Evolutionary conservation across 1,140 invertebrate species (phyloP).

Genomic region (Drosophila pruinosa): DNA sequence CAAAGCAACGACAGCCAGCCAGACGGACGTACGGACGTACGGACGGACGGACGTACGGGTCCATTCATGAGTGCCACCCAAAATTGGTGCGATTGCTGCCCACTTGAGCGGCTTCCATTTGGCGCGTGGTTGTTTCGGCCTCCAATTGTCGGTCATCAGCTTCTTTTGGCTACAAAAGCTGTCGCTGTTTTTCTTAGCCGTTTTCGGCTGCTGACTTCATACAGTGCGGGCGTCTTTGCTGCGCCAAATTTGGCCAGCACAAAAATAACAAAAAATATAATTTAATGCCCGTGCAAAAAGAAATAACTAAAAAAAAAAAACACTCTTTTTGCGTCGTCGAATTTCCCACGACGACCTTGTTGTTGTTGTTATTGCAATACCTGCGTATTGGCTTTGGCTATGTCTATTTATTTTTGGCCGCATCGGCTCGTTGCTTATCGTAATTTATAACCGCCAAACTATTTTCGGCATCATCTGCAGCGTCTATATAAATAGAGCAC

Average conservation of each 20-base stretch:
- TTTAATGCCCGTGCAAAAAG: slow-evolving; percentile 21
- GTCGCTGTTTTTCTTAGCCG: slow-evolving; percentile 33
- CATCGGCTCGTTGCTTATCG: slow-evolving; percentile 55
- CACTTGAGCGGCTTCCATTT: slow-evolving; percentile 65
- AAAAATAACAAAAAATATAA: slow-evolving; percentile 4
- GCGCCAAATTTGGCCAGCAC: slow-evolving; percentile 48
- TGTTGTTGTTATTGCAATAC: slow-evolving; percentile 48
- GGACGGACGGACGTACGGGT: slow-evolving; percentile 3
- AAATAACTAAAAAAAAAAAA: slow-evolving; percentile 7
- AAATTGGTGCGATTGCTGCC: slow-evolving; percentile 71
- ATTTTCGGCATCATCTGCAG: slow-evolving; percentile 52
- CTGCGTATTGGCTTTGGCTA: slow-evolving; percentile 29
- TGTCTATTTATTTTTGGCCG: slow-evolving; percentile 59
- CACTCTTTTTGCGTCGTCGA: slow-evolving; percentile 45
- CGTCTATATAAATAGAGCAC: slow-evolving; percentile 74
- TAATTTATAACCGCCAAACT: slow-evolving; percentile 79
- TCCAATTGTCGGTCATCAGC: slow-evolving; percentile 74
- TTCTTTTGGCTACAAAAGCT: slow-evolving; percentile 27
- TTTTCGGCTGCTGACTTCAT: slow-evolving; percentile 51
- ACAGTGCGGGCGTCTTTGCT: slow-evolving; percentile 44
- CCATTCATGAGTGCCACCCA: slow-evolving; percentile 75
- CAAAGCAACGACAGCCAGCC: not conserved
- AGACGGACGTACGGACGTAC: not conserved
- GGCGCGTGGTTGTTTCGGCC: slow-evolving; percentile 58
- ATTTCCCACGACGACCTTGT: slow-evolving; percentile 75